Conservation (phyloP, 2,888 invertebrate genomes). For the Lottia scabra region DNA sequence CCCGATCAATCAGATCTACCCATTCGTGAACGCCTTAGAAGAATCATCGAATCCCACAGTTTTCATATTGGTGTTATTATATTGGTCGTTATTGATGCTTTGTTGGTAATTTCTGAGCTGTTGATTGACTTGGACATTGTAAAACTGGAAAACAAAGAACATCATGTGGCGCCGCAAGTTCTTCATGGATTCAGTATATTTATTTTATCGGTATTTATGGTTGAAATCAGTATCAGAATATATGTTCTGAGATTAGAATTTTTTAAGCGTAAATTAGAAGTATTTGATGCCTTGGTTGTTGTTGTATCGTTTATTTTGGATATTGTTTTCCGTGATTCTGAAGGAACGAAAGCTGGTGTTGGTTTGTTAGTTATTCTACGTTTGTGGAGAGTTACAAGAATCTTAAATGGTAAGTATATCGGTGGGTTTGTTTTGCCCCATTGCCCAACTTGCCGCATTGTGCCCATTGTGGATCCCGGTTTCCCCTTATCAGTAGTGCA, state of each 20-base stretch:
- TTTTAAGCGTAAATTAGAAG: slow-evolving; percentile 67
- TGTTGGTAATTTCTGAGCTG: slow-evolving; percentile 68
- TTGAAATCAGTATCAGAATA: slow-evolving; percentile 65
- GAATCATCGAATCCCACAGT: slow-evolving; percentile 57
- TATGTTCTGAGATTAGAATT: slow-evolving; percentile 67
- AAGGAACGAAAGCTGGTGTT: slow-evolving; percentile 61
- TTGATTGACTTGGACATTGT: slow-evolving; percentile 67
- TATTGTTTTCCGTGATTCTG: slow-evolving; percentile 62
- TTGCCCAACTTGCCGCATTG: too few species aligned
- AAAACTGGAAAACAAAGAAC: slow-evolving; percentile 42
- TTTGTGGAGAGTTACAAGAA: slow-evolving; percentile 69
- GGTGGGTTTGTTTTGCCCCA: too few species aligned
- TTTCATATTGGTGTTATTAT: slow-evolving; percentile 66
- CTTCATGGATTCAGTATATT: slow-evolving; percentile 67
- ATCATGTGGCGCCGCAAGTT: slow-evolving; percentile 54
- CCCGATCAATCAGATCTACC: slow-evolving; percentile 38
- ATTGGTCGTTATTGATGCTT: slow-evolving; percentile 68
- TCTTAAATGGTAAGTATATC: slow-evolving; percentile 67
- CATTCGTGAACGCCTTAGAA: slow-evolving; percentile 46
- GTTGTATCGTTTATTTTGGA: slow-evolving; percentile 68
- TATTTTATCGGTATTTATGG: slow-evolving; percentile 65
- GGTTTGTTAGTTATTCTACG: slow-evolving; percentile 69
- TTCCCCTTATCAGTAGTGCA: too few species aligned
- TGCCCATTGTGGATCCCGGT: too few species aligned
- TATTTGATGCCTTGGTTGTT: slow-evolving; percentile 70